These are phyloP conservation scores for Festucalex cinctus DNA, from an alignment of 2,113 vertebrate species.

Conservation along the genomic window DNA sequence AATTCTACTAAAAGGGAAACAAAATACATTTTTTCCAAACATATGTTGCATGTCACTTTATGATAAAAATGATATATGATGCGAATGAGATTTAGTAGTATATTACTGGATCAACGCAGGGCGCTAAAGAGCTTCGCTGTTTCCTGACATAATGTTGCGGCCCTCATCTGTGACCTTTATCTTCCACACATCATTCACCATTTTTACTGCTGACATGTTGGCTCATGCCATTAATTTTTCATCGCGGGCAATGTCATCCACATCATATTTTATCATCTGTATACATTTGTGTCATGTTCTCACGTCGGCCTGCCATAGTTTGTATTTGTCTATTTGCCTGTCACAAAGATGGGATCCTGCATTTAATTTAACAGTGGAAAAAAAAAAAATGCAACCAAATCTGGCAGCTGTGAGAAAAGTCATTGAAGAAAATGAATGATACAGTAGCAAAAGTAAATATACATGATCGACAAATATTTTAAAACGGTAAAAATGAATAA, in stretches of 20 bases:
- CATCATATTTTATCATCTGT: slow-evolving; percentile 70
- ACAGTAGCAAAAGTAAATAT: slow-evolving; percentile 14
- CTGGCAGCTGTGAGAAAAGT: slow-evolving; percentile 24
- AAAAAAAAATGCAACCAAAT: too few species aligned
- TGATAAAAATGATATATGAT: slow-evolving; percentile 26
- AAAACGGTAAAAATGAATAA: background rate
- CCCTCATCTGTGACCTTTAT: slow-evolving; percentile 72
- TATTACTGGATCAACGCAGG: slow-evolving; percentile 52
- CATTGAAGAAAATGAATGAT: slow-evolving; percentile 21
- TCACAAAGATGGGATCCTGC: slow-evolving; percentile 50
- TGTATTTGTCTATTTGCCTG: slow-evolving; percentile 51
- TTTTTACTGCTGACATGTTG: slow-evolving; percentile 66
- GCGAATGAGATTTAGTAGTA: slow-evolving; percentile 44
- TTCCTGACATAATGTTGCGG: slow-evolving; percentile 58
- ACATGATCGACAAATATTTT: background rate
- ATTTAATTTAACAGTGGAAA: slow-evolving; percentile 56
- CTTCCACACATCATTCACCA: slow-evolving; percentile 60
- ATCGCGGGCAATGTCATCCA: slow-evolving; percentile 62
- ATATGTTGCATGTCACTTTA: slow-evolving; percentile 20
- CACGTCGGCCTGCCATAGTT: slow-evolving; percentile 54
- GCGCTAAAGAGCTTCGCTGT: slow-evolving; percentile 62
- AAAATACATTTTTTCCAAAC: background rate
- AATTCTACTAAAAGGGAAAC: slow-evolving; percentile 11
- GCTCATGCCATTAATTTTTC: slow-evolving; percentile 71
- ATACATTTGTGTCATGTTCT: slow-evolving; percentile 64